These are phyloP conservation scores for Oceanodroma tethys DNA, from an alignment of 2,113 vertebrate genomes.

Conservation along the genomic window DNA sequence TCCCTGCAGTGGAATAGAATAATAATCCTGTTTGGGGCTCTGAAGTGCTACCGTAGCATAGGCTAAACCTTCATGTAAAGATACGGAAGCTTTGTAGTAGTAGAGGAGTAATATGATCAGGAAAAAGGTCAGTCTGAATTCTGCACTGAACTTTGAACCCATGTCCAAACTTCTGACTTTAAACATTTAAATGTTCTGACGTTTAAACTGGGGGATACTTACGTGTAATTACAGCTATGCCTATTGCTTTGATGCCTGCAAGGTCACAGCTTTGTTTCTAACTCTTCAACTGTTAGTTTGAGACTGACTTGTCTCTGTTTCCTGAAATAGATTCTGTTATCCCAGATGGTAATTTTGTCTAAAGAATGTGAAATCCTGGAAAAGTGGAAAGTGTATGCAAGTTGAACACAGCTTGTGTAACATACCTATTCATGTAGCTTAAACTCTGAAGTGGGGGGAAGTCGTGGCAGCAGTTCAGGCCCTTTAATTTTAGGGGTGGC, in stretches of 20 bases:
- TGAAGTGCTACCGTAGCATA: background rate
- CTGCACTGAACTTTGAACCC: background rate
- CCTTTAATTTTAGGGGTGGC: background rate
- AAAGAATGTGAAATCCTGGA: background rate
- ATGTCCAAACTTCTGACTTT: background rate
- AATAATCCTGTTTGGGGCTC: background rate
- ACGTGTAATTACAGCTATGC: background rate
- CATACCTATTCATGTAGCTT: background rate
- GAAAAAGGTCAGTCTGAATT: background rate
- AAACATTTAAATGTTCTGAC: too few species aligned
- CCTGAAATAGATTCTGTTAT: constrained; percentile 34
- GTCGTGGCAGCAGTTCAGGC: background rate
- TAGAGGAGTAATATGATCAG: background rate
- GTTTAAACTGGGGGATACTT: background rate
- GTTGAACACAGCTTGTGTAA: background rate
- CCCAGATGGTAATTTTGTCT: background rate
- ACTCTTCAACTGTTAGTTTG: background rate
- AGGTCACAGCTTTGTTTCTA: constrained; percentile 26
- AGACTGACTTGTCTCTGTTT: background rate
- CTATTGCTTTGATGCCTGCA: background rate
- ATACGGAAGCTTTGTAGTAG: background rate
- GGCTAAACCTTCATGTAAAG: background rate
- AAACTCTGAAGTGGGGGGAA: background rate
- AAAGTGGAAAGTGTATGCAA: background rate
- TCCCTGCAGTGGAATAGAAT: background rate